Evolutionary conservation across 2,113 vertebrate species (phyloP).

Genomic region (Mustela lutreola): DNA sequence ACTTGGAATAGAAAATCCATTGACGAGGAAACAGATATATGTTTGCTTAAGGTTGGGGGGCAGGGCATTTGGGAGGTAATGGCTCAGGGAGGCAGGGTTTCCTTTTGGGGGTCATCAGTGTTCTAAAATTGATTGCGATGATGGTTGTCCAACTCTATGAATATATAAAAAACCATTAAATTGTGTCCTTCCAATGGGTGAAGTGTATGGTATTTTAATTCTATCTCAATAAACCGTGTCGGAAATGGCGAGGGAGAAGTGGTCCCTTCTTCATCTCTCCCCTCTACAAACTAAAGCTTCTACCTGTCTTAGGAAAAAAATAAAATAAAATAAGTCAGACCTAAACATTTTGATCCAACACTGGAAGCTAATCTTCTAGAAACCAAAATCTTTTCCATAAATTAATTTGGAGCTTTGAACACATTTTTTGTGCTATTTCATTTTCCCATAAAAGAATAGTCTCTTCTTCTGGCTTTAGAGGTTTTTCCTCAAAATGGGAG

Average conservation of each 20-base stretch:
- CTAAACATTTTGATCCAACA: not conserved
- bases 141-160: not conserved
- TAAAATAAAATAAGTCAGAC: not conserved
- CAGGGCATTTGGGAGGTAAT: fast-evolving
- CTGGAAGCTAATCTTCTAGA: not conserved
- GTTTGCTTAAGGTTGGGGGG: not conserved
- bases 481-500: not conserved
- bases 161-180: not conserved
- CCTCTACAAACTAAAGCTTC: not conserved
- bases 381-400: not conserved
- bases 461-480: not conserved
- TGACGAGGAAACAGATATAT: not conserved
- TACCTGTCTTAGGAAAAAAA: not conserved
- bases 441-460: not conserved
- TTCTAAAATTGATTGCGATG: not conserved
- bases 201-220: not conserved
- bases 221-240: not conserved
- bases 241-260: not conserved
- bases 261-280: no score
- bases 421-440: not conserved
- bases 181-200: not conserved
- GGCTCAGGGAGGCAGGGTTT: not conserved
- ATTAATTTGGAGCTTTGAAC: not conserved
- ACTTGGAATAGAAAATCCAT: not conserved
- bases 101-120: not conserved